Percentiles rank a stretch among this genome's conserved stretches.
Evolutionary conservation across 2,888 invertebrate genomes (phyloP).

Genomic region (Trypoxylon attenuatum): DNA sequence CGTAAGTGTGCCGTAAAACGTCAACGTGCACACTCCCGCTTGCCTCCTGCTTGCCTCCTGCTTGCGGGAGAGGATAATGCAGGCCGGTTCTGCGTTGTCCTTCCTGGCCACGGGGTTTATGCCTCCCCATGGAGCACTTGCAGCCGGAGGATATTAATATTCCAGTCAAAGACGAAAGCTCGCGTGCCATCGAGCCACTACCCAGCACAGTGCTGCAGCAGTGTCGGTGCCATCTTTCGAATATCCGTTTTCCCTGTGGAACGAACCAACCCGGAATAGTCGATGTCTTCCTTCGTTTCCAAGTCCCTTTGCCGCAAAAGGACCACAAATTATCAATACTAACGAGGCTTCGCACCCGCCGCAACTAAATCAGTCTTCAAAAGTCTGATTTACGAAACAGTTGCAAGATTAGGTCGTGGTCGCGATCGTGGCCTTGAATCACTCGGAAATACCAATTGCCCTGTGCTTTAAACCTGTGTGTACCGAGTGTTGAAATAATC

Average conservation of each 20-base stretch:
- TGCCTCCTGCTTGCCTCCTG: slow-evolving; percentile 1
- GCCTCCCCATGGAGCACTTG: slow-evolving; percentile 44
- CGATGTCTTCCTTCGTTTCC: too few species aligned
- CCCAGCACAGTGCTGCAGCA: slow-evolving; percentile 18
- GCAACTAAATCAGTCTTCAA: too few species aligned
- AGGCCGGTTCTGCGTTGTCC: slow-evolving; percentile 40
- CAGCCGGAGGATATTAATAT: slow-evolving; percentile 50
- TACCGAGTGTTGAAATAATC: too few species aligned
- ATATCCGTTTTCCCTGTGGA: slow-evolving; percentile 53
- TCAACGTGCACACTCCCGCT: slow-evolving; percentile 18
- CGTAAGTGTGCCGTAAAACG: slow-evolving; percentile 14
- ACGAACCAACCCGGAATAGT: slow-evolving; percentile 50
- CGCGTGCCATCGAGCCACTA: slow-evolving; percentile 50
- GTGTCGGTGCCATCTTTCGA: slow-evolving; percentile 56
- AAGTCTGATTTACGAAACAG: too few species aligned
- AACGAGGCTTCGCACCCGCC: too few species aligned
- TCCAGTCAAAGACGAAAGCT: slow-evolving; percentile 52
- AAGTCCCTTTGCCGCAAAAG: too few species aligned
- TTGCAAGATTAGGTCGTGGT: too few species aligned
- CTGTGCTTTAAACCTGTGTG: too few species aligned
- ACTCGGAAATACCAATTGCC: too few species aligned
- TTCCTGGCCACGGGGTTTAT: slow-evolving; percentile 32
- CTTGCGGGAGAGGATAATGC: background rate
- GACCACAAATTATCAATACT: too few species aligned
- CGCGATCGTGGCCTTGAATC: too few species aligned